Base-by-base conservation (phyloP, 2,797 vertebrate species). In the Diplodus sargus region DNA sequence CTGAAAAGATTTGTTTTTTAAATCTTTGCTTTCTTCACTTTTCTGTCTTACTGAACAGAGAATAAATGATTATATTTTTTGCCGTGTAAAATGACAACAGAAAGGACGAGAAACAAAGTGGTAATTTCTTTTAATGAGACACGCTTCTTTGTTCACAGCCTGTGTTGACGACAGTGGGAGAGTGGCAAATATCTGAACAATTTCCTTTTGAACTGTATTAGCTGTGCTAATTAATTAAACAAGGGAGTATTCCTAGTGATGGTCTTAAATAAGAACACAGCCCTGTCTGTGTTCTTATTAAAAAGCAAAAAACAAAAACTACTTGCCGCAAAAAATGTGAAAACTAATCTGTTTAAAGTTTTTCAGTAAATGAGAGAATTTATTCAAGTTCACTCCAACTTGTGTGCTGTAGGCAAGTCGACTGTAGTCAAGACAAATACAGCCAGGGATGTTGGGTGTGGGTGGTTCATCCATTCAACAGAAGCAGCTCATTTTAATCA, bases 181-280 rank as follows among this genome's bases (percentile, higher is more conserved):
- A 25, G 52, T 1, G 51, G 16, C 10, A 78, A 82, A 85, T 67
- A 86, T 79, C 45, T 8, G n/a, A 71, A 85, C 54, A 79, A 58
- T 69, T 84, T 71, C 61, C 51, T 61, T 88, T 69, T 81, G 57
- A 85, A 85, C n/a, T 9, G 74, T 78, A 86, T 82, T 79, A 64
- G 72, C 61, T 72, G 61, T 74, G 34, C 56, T 71, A 82, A 84
- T 88, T 88, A 85, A 80, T 79, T 87, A 56, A 84, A 78, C 22
- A 3, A 17, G 65, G 74, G 39, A 43, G 59, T 23, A 18, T 68
- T 82, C 12, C n/a, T 68, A 48, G 59, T 79, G 64, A 81, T 59
- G 66, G 49, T 66, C 78, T 74, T 87, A 30, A 75, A 78, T 28
- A n/a, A 63, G 49, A 85, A 70, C 48, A 43, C 17, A 52, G 51